Evolutionary conservation across 2,113 vertebrate genomes (phyloP).

Genomic region (Misgurnus mizolepis): DNA sequence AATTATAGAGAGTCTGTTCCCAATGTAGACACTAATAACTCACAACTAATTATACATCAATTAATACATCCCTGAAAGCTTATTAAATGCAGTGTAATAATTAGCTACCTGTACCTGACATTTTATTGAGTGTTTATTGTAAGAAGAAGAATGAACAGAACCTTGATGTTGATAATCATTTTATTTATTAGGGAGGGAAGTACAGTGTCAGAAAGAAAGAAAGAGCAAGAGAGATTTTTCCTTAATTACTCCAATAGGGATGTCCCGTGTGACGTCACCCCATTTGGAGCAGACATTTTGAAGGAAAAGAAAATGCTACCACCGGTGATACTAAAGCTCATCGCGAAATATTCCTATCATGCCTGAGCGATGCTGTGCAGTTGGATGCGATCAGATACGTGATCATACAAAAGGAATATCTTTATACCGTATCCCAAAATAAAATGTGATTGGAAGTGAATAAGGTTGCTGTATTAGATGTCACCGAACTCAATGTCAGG

Average conservation of each 20-base stretch:
- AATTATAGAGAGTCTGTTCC: constrained; percentile 52
- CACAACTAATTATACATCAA: constrained; percentile 56
- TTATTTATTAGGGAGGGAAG: constrained; percentile 32
- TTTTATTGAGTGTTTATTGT: constrained; percentile 52
- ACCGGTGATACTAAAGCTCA: too few species aligned
- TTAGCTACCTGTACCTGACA: constrained; percentile 51
- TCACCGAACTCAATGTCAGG: too few species aligned
- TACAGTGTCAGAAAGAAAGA: not conserved
- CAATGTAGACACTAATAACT: constrained; percentile 54
- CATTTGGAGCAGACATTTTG: too few species aligned
- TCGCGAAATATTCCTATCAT: too few species aligned
- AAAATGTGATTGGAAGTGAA: too few species aligned
- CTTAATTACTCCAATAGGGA: constrained; percentile 2
- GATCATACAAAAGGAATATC: too few species aligned
- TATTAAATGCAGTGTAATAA: constrained; percentile 54
- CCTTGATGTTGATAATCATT: constrained; percentile 36
- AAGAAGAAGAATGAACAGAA: constrained; percentile 49
- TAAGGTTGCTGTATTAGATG: too few species aligned
- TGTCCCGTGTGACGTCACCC: too few species aligned
- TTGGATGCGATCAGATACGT: too few species aligned
- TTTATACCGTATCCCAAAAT: too few species aligned
- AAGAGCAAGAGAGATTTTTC: constrained; percentile 7
- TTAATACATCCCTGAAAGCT: constrained; percentile 57
- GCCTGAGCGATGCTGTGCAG: too few species aligned
- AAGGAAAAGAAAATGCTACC: too few species aligned